phyloP scores from a whole-genome alignment of 2,888 invertebrate species.

The Drosophila acutilabella region DNA sequence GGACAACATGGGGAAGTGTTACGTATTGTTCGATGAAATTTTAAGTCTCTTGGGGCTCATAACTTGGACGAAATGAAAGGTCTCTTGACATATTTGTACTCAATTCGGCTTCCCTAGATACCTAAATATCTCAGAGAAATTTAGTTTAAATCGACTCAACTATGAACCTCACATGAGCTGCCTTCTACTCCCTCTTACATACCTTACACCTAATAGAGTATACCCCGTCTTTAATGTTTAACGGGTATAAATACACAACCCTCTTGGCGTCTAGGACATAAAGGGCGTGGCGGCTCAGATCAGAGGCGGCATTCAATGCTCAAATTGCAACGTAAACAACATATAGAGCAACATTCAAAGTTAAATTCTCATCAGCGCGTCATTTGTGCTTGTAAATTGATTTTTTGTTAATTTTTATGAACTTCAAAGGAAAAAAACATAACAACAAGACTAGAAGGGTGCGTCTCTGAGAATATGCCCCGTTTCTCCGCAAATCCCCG shows the following conservation, averaged over 20 bases:
- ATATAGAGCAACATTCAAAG: slow-evolving; percentile 39
- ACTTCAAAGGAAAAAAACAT: slow-evolving; percentile 71
- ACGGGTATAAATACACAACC: slow-evolving; percentile 15
- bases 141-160: too few relatives aligned
- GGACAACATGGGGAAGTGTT: too few relatives aligned
- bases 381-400: slow-evolving; percentile 77
- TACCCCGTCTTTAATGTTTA: not conserved
- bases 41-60: too few relatives aligned
- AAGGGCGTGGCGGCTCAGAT: slow-evolving; percentile 67
- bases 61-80: too few relatives aligned
- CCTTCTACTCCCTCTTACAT: not conserved
- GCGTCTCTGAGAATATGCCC: slow-evolving; percentile 14
- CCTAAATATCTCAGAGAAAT: too few relatives aligned
- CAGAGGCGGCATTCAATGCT: slow-evolving; percentile 56
- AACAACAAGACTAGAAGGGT: slow-evolving; percentile 50
- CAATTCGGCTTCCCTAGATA: too few relatives aligned
- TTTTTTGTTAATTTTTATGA: slow-evolving; percentile 79
- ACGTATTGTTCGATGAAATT: too few relatives aligned
- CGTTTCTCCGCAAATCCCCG: not conserved
- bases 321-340: slow-evolving; percentile 69
- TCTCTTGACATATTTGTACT: too few relatives aligned
- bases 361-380: slow-evolving; percentile 68
- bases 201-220: not conserved
- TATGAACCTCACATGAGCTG: not conserved
- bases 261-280: slow-evolving; percentile 13